Evolutionary conservation across 2,797 vertebrate species (phyloP).

Genomic region (Diglossa cyanea): DNA sequence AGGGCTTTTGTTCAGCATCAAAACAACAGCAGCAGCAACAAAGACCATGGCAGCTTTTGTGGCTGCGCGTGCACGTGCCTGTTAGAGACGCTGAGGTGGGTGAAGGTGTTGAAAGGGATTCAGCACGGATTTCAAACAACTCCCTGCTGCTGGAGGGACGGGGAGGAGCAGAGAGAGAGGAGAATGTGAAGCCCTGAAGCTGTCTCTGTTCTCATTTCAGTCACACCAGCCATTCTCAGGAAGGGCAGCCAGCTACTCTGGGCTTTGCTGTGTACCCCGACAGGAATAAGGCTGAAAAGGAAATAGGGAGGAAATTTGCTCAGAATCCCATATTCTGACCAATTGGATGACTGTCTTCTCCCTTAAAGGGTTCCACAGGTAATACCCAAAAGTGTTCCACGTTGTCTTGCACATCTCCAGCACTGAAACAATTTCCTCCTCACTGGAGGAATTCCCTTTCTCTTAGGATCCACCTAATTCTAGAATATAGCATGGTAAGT

Average conservation of each 20-base stretch:
- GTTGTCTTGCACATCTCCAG: neutral
- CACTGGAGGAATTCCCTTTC: neutral
- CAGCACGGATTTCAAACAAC: neutral
- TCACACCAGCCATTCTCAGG: neutral
- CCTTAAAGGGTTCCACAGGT: neutral
- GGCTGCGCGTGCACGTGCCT: neutral
- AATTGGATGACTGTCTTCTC: neutral
- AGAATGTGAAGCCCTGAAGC: neutral
- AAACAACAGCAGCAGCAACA: constrained; percentile 10
- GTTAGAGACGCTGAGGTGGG: neutral
- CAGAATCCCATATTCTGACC: neutral
- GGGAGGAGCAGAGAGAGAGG: neutral
- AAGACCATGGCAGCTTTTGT: neutral
- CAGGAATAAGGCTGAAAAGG: neutral
- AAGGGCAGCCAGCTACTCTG: neutral
- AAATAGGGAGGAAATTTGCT: neutral
- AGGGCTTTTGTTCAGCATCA: constrained; percentile 39
- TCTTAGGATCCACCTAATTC: neutral
- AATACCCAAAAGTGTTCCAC: neutral
- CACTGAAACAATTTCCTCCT: neutral
- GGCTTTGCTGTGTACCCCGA: fast-evolving
- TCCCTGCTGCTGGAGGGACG: neutral
- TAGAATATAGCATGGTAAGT: neutral
- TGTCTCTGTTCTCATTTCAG: neutral
- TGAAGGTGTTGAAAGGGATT: neutral